These are phyloP conservation scores for Drosophila prosaltans DNA, from an alignment of 1,140 invertebrate species.

Conservation along the genomic window DNA sequence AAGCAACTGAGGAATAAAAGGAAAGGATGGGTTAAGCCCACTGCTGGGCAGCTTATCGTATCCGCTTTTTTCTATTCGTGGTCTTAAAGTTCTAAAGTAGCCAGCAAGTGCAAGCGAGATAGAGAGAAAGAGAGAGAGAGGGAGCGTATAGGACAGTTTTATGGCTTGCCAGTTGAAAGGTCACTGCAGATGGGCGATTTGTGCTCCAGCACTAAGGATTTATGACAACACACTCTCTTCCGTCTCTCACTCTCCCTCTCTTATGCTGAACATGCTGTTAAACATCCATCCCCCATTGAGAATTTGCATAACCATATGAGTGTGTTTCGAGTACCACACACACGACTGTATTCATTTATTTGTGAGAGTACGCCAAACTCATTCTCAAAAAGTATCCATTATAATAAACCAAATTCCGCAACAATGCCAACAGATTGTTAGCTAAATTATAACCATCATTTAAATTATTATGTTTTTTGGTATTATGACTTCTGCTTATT, in stretches of 20 bases:
- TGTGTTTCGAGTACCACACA: slow-evolving; percentile 9
- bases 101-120: slow-evolving; percentile 11
- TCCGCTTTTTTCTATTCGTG: slow-evolving; percentile 31
- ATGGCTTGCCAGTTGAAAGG: slow-evolving; percentile 73
- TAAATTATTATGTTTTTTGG: slow-evolving; percentile 56
- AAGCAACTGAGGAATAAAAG: slow-evolving; percentile 36
- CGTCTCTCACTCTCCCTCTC: slow-evolving; percentile 19
- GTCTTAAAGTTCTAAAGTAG: slow-evolving; percentile 71
- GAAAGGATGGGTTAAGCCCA: slow-evolving; percentile 59
- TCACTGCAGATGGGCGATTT: slow-evolving; percentile 78
- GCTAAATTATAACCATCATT: slow-evolving; percentile 76
- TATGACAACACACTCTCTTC: slow-evolving; percentile 41
- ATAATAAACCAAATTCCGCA: slow-evolving; percentile 76
- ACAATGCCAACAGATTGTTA: slow-evolving; percentile 64
- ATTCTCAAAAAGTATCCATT: slow-evolving; percentile 55
- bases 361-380: slow-evolving; percentile 7
- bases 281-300: slow-evolving; percentile 55
- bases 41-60: slow-evolving; percentile 55
- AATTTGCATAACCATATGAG: slow-evolving; percentile 75
- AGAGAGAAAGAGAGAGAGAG: not conserved
- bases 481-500: too few relatives aligned
- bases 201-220: slow-evolving; percentile 40
- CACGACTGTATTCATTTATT: not conserved
- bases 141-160: slow-evolving; percentile 55
- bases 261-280: slow-evolving; percentile 75